These are phyloP conservation scores for Dasyprocta punctata DNA, from an alignment of 2,113 vertebrate genomes.

Conservation along the genomic window DNA sequence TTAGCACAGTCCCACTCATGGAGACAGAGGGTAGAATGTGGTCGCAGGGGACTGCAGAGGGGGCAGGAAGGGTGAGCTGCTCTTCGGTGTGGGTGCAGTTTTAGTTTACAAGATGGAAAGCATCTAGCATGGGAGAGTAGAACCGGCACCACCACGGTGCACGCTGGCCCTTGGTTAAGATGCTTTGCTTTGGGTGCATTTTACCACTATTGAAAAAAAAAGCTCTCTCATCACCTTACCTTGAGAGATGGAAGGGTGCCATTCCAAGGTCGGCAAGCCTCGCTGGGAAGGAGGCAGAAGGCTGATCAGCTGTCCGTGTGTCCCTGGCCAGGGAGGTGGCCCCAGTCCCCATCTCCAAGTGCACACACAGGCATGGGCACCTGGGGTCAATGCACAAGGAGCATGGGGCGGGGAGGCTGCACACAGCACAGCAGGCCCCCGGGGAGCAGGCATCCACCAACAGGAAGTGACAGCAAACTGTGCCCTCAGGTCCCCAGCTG, in stretches of 20 bases:
- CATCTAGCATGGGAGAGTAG: not conserved
- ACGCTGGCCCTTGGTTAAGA: not conserved
- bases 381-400: not conserved
- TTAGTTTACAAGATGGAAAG: not conserved
- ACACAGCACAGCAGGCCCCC: not conserved
- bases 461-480: not conserved
- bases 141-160: not conserved
- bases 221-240: not conserved
- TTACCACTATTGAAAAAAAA: not conserved
- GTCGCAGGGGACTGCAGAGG: not conserved
- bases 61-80: not conserved
- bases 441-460: not conserved
- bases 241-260: too few relatives aligned
- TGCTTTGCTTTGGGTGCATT: not conserved
- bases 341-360: not conserved
- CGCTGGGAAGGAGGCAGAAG: not conserved
- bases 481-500: not conserved
- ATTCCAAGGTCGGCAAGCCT: not conserved
- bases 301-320: not conserved
- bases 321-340: not conserved
- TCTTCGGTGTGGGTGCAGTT: not conserved
- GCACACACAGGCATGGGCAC: not conserved
- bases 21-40: not conserved
- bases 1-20: not conserved
- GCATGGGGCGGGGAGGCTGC: not conserved